phyloP scores from a whole-genome alignment of 1,140 invertebrate genomes.

The Drosophila nannoptera region DNA sequence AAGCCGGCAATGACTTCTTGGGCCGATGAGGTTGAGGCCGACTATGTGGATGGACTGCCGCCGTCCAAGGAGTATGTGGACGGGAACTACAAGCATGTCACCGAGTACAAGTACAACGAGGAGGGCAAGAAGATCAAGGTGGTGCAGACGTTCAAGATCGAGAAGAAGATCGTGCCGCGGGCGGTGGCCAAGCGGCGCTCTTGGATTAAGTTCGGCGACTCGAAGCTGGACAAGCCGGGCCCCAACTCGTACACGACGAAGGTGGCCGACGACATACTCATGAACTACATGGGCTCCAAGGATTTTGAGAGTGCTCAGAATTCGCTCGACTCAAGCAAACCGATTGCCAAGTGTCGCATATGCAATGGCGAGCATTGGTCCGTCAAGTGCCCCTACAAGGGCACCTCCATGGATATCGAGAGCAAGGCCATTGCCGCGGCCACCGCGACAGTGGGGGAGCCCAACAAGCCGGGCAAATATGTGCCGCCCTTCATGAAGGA shows the following conservation, averaged over 20 bases:
- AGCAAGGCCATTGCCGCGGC: constrained; percentile 65
- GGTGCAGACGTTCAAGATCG: constrained; percentile 93
- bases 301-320: constrained; percentile 92
- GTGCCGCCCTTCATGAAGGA: constrained; percentile 93
- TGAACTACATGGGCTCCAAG: constrained; percentile 93
- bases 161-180: constrained; percentile 93
- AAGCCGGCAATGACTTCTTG: constrained; percentile 90
- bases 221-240: constrained; percentile 92
- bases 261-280: constrained; percentile 95
- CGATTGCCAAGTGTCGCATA: constrained; percentile 94
- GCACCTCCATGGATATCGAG: constrained; percentile 85
- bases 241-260: constrained; percentile 98
- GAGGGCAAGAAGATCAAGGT: constrained; percentile 93
- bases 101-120: constrained; percentile 94
- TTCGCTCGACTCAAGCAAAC: constrained; percentile 80
- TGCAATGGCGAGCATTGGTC: constrained; percentile 99
- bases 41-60: constrained; percentile 87
- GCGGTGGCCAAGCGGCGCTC: constrained; percentile 93
- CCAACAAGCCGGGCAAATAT: constrained; percentile 83
- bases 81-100: constrained; percentile 93
- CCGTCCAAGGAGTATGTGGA: constrained; percentile 89
- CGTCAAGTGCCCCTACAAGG: constrained; percentile 97
- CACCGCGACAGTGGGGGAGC: constrained; percentile 58
- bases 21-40: constrained; percentile 94
- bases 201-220: constrained; percentile 97